Conservation (phyloP, 2,797 vertebrate genomes). For the Botia kubotai region DNA sequence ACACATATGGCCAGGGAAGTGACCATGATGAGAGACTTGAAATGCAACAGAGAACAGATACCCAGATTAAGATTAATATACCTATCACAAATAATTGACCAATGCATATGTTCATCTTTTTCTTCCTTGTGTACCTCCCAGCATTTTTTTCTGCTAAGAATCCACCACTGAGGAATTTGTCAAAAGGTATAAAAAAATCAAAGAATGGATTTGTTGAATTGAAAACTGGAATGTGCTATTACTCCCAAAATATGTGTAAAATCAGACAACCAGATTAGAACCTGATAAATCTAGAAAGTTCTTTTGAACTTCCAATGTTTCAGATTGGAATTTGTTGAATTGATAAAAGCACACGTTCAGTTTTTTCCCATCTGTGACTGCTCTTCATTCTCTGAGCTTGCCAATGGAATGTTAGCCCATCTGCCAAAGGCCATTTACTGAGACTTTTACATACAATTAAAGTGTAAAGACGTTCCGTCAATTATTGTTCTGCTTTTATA, state of each 20-base stretch:
- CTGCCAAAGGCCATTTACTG: constrained; percentile 53
- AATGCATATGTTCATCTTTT: constrained; percentile 64
- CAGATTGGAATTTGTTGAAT: constrained; percentile 26
- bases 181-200: constrained; percentile 65
- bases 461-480: constrained; percentile 48
- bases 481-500: constrained; percentile 54
- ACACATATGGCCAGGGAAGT: constrained; percentile 50
- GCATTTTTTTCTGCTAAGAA: constrained; percentile 63
- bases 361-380: constrained; percentile 45
- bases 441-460: constrained; percentile 58
- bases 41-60: constrained; percentile 73
- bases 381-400: constrained; percentile 26
- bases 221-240: too few relatives aligned
- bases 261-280: background rate
- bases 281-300: background rate
- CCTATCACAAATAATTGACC: constrained; percentile 69
- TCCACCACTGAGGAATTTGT: constrained; percentile 73
- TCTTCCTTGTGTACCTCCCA: constrained; percentile 68
- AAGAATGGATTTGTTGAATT: background rate
- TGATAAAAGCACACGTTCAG: constrained; percentile 49
- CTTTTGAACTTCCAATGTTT: background rate
- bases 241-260: too few relatives aligned
- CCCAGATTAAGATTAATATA: constrained; percentile 75
- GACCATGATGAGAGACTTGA: constrained; percentile 53
- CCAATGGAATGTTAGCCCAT: constrained; percentile 23